Percentiles rank a stretch among this genome's conserved stretches.
Evolutionary conservation across 2,888 invertebrate species (phyloP).

Genomic region (Malacosoma neustria): DNA sequence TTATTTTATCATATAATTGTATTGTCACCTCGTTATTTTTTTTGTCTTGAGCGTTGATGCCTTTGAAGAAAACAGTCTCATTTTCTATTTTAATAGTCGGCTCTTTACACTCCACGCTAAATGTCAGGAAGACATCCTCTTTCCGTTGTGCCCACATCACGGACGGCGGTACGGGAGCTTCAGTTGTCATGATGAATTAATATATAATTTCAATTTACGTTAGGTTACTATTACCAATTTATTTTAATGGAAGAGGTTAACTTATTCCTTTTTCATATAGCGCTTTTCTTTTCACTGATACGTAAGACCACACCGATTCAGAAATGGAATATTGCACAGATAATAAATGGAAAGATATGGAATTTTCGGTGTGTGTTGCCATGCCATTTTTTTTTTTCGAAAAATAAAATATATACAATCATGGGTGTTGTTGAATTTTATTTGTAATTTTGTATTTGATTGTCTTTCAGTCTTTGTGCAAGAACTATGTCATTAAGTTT

Average conservation of each 20-base stretch:
- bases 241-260: background rate
- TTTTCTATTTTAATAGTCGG: conserved; percentile 87
- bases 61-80: conserved; percentile 86
- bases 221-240: background rate
- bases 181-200: conserved; percentile 55
- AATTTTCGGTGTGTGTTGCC: too few relatives aligned
- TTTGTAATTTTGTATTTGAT: too few relatives aligned
- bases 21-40: conserved; percentile 92
- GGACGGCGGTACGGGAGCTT: conserved; percentile 80
- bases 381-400: too few relatives aligned
- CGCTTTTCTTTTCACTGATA: background rate
- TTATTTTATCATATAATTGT: conserved; percentile 87
- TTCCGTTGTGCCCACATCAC: conserved; percentile 96
- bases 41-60: conserved; percentile 87
- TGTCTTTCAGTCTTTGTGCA: too few relatives aligned
- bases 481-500: too few relatives aligned
- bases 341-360: too few relatives aligned
- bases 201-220: conserved; percentile 4
- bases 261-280: background rate
- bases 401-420: too few relatives aligned
- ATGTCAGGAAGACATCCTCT: conserved; percentile 87
- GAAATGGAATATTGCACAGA: background rate
- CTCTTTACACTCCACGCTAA: conserved; percentile 92
- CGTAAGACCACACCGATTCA: background rate
- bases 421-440: too few relatives aligned